Base-by-base conservation (phyloP, 2,113 vertebrate species). In the Cavia aperea region DNA sequence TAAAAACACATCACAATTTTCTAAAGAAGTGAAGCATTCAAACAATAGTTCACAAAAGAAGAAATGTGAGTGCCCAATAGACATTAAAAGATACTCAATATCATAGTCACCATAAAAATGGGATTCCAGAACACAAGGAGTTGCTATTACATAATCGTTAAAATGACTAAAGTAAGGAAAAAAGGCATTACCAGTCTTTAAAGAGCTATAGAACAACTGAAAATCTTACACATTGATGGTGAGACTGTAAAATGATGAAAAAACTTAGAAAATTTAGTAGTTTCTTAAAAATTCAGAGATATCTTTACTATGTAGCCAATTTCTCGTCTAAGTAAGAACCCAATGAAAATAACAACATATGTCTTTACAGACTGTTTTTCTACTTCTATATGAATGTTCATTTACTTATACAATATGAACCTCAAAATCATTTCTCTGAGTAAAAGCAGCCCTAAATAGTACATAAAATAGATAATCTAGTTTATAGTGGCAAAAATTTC, bases 1-100 rank as follows among this genome's bases (percentile, higher is more conserved):
- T 72, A 85, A 86, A 68, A 93, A 92, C 8, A 83, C 21, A 94
- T 72, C 1, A 11, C 7, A 21, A 51, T 65, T 94, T 94, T 89
- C 33, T 21, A 90, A 90, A 85, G 78, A 36, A 89, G 83, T 13
- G 13, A 93, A 88, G 89, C 4, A 73, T 39, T 63, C 81, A 43
- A 93, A 93, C 33, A 86, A 46, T 24, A 87, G 8, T 65, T 87
- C 9, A 82, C 31, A 51, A 89, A 89, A 78, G 14, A 88, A 81
- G 33, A 66, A 84, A 72, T 26, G n/a, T 77, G 6, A 86, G 16
- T 86, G 56, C 16, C 9, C 9, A 83, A 39, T 82, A 65, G 88
- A 46, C 18, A 84, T 2, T 56, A 62, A 88, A 89, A 83, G 23
- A 88, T 43, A 36, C 19, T 46, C 8, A 31, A 31, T 26, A 83